Percentiles rank a stretch among this genome's conserved stretches.
These are phyloP conservation scores for Halesus radiatus DNA, from an alignment of 1,140 invertebrate genomes.

Conservation along the genomic window DNA sequence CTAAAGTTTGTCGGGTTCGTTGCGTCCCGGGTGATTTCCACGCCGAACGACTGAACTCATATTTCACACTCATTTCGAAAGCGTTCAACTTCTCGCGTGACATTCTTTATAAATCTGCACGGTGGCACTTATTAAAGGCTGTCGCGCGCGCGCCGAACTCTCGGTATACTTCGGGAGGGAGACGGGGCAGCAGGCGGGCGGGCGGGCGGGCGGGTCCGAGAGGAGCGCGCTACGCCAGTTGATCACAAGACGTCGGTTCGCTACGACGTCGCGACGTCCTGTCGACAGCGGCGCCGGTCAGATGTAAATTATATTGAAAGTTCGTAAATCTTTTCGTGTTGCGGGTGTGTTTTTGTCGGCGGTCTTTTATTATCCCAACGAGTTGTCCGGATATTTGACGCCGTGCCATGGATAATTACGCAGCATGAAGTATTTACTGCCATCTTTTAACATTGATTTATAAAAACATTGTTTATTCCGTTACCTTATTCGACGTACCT, in stretches of 20 bases:
- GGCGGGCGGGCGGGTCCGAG: slow-evolving; percentile 10
- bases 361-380: slow-evolving; percentile 11
- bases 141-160: slow-evolving; percentile 25
- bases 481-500: too few species aligned
- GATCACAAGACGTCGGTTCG: slow-evolving; percentile 34
- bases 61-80: slow-evolving; percentile 49
- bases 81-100: slow-evolving; percentile 45
- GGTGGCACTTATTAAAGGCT: slow-evolving; percentile 47
- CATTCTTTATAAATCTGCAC: slow-evolving; percentile 48
- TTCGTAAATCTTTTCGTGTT: slow-evolving; percentile 17
- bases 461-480: too few species aligned
- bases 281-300: not conserved
- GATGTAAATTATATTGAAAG: not conserved
- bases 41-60: slow-evolving; percentile 23
- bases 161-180: not conserved
- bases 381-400: not conserved
- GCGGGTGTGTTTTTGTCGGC: not conserved
- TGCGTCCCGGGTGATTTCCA: slow-evolving; percentile 34
- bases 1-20: slow-evolving; percentile 7
- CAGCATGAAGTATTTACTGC: too few species aligned
- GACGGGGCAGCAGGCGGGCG: not conserved
- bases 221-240: slow-evolving; percentile 34
- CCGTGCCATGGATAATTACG: too few species aligned
- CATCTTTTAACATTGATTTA: too few species aligned
- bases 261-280: slow-evolving; percentile 32